These are phyloP conservation scores for Drosophila austrosaltans DNA, from an alignment of 2,888 invertebrate species.

Conservation along the genomic window DNA sequence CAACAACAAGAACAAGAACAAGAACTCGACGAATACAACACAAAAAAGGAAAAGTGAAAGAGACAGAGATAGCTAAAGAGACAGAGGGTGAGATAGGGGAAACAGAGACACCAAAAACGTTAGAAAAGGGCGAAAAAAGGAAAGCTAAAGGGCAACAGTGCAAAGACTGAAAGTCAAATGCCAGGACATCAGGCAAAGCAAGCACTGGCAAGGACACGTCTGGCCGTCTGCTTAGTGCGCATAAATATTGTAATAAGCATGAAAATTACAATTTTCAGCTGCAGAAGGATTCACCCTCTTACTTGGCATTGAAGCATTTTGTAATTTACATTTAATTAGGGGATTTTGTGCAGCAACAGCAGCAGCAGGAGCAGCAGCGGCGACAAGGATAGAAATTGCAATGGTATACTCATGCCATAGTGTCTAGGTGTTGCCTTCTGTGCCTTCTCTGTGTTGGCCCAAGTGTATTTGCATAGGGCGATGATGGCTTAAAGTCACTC, in stretches of 20 bases:
- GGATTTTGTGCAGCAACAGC: constrained; percentile 59
- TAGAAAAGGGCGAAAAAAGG: not conserved
- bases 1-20: constrained; percentile 32
- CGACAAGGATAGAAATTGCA: constrained; percentile 10
- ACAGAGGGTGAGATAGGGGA: no score
- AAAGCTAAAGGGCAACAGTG: constrained; percentile 14
- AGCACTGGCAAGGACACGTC: constrained; percentile 22
- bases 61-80: no score
- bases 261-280: constrained; percentile 73
- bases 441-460: constrained; percentile 20
- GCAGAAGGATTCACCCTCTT: constrained; percentile 32
- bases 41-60: not conserved
- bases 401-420: constrained; percentile 26
- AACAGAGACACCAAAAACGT: not conserved
- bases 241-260: constrained; percentile 78
- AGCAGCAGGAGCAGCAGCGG: constrained; percentile 4
- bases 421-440: constrained; percentile 49
- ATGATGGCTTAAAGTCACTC: constrained; percentile 58
- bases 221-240: constrained; percentile 60
- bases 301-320: constrained; percentile 69
- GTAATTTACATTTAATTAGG: constrained; percentile 78
- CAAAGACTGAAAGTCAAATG: constrained; percentile 23
- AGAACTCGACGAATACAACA: constrained; percentile 7
- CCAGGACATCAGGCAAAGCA: constrained; percentile 20
- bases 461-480: constrained; percentile 57